A percentile compares a stretch with the other conserved stretches of the same genome.
These are phyloP conservation scores for Takifugu bimaculatus DNA, from an alignment of 2,113 vertebrate genomes.

Conservation along the genomic window DNA sequence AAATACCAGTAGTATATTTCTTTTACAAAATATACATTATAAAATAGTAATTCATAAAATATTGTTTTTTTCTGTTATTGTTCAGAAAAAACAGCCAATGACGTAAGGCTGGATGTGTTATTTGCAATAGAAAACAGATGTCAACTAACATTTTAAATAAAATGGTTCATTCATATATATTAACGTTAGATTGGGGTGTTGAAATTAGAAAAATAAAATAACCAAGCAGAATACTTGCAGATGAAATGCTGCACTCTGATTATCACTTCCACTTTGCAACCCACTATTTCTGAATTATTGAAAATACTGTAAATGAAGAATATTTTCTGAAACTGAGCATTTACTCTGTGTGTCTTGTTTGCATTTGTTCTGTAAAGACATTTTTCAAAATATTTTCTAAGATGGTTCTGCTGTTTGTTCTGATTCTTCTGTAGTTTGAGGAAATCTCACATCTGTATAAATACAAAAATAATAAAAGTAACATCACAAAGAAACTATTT, in stretches of 20 bases:
- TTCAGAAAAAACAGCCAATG: no score
- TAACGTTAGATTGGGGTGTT: no score
- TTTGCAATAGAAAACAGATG: no score
- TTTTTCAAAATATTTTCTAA: neutral
- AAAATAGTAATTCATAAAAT: no score
- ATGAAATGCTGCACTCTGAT: slow-evolving; percentile 13
- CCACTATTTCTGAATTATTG: slow-evolving; percentile 9
- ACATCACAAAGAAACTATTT: no score
- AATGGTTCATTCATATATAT: no score
- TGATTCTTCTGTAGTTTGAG: neutral
- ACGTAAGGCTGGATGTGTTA: no score
- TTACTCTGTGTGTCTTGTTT: neutral
- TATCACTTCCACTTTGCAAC: neutral
- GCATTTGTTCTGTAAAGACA: neutral
- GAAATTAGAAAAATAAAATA: neutral
- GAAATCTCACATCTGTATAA: neutral
- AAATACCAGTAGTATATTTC: no score
- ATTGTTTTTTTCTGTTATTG: no score
- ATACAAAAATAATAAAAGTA: neutral
- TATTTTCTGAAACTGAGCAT: slow-evolving; percentile 18
- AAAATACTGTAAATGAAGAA: slow-evolving; percentile 31
- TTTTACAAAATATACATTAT: no score
- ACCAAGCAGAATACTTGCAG: neutral
- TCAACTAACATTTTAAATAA: no score
- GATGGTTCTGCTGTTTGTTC: neutral